These are phyloP conservation scores for Electrona antarctica DNA, from an alignment of 2,113 vertebrate genomes.

Conservation along the genomic window DNA sequence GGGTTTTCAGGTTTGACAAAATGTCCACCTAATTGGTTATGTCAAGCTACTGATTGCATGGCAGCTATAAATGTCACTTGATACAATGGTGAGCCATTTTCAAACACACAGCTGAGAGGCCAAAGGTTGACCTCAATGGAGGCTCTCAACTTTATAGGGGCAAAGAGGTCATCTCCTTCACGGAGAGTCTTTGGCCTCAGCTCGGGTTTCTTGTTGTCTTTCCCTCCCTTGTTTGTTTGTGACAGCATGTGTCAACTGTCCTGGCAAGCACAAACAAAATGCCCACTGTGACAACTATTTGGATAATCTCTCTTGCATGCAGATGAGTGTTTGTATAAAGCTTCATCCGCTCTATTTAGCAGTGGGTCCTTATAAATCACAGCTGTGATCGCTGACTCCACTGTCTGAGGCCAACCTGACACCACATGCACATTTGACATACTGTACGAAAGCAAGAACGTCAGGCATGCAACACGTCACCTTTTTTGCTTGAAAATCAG, in stretches of 20 bases:
- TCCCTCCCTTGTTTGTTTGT: neutral
- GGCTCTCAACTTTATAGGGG: slow-evolving; percentile 50
- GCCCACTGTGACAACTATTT: slow-evolving; percentile 29
- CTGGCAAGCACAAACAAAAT: slow-evolving; percentile 24
- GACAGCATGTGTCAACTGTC: slow-evolving; percentile 41
- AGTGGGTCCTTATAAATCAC: slow-evolving; percentile 36
- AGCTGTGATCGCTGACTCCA: slow-evolving; percentile 43
- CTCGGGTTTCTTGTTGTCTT: slow-evolving; percentile 56
- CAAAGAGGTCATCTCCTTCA: slow-evolving; percentile 37
- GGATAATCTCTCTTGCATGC: slow-evolving; percentile 13
- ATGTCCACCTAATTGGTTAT: slow-evolving; percentile 23
- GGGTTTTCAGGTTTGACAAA: slow-evolving; percentile 3
- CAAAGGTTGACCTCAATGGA: slow-evolving; percentile 25
- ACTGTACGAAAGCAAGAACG: neutral
- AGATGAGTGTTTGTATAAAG: slow-evolving; percentile 38
- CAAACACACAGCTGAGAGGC: slow-evolving; percentile 25
- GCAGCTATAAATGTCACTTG: slow-evolving; percentile 50
- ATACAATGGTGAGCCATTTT: slow-evolving; percentile 17
- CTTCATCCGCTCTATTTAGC: slow-evolving; percentile 10
- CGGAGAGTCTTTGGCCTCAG: slow-evolving; percentile 22
- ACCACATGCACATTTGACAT: neutral
- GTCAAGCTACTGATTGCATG: slow-evolving; percentile 9
- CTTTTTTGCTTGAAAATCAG: too few species aligned
- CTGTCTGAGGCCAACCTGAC: slow-evolving; percentile 14
- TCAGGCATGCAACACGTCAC: too few species aligned